phyloP scores from a whole-genome alignment of 2,797 vertebrate species.

The Lepus townsendii region DNA sequence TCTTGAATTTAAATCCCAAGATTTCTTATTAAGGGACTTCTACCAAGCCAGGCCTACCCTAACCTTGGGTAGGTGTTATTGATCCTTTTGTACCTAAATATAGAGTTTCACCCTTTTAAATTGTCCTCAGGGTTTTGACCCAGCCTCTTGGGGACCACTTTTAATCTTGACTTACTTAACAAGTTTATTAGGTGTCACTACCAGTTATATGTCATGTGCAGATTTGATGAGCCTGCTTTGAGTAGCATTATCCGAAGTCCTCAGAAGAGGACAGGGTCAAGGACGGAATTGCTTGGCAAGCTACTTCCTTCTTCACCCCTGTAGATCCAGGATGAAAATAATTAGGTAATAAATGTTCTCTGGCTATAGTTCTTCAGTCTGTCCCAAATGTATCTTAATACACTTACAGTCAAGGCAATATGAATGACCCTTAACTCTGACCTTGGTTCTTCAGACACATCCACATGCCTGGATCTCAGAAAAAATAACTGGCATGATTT shows the following conservation, averaged over 20 bases:
- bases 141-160: neutral
- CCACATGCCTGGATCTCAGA: neutral
- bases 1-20: constrained; percentile 51
- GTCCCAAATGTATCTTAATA: constrained; percentile 42
- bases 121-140: neutral
- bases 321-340: constrained; percentile 7
- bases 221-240: constrained; percentile 42
- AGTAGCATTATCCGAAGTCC: constrained; percentile 34
- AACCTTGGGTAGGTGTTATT: constrained; percentile 20
- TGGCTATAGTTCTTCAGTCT: neutral
- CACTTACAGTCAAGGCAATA: neutral
- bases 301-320: neutral
- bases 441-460: constrained; percentile 30
- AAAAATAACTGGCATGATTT: constrained; percentile 49
- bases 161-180: constrained; percentile 39
- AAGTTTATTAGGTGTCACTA: constrained; percentile 5
- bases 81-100: constrained; percentile 5
- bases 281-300: neutral
- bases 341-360: constrained; percentile 28
- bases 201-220: constrained; percentile 4
- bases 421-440: constrained; percentile 54
- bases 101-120: constrained; percentile 22
- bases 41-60: neutral
- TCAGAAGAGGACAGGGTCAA: constrained; percentile 27
- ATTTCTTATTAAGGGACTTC: constrained; percentile 35